phyloP scores from a whole-genome alignment of 2,113 vertebrate species.

The Leptobrachium ailaonicum region DNA sequence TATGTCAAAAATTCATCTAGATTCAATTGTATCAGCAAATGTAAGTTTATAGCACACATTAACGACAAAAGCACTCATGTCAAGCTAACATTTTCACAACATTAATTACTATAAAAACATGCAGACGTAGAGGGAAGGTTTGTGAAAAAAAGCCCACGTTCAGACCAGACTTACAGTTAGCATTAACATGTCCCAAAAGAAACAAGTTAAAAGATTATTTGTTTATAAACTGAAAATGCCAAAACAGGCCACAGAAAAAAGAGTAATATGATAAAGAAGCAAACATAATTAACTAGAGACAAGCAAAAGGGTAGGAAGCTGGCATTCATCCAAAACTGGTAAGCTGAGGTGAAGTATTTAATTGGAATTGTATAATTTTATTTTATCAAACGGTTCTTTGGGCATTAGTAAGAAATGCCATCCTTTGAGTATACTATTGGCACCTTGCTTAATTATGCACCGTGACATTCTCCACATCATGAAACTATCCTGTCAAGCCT shows the following conservation, averaged over 20 bases:
- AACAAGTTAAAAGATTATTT: slow-evolving; percentile 27
- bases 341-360: slow-evolving; percentile 66
- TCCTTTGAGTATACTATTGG: slow-evolving; percentile 63
- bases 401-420: slow-evolving; percentile 67
- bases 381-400: slow-evolving; percentile 67
- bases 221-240: slow-evolving; percentile 54
- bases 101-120: too few relatives aligned
- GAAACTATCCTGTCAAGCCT: slow-evolving; percentile 39
- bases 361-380: slow-evolving; percentile 70
- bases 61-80: too few relatives aligned
- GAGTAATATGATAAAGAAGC: slow-evolving; percentile 46
- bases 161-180: not conserved
- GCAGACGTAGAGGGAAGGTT: too few relatives aligned
- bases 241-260: slow-evolving; percentile 51
- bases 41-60: too few relatives aligned
- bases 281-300: slow-evolving; percentile 73
- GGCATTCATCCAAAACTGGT: slow-evolving; percentile 67
- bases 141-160: too few relatives aligned
- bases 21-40: too few relatives aligned
- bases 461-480: slow-evolving; percentile 43
- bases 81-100: too few relatives aligned
- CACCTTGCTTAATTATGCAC: slow-evolving; percentile 58
- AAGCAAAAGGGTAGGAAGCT: slow-evolving; percentile 77
- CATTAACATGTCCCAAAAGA: not conserved
- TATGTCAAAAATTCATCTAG: too few relatives aligned